Conservation (phyloP, 2,888 invertebrate species). For the Eumacrocentrus americanus region DNA sequence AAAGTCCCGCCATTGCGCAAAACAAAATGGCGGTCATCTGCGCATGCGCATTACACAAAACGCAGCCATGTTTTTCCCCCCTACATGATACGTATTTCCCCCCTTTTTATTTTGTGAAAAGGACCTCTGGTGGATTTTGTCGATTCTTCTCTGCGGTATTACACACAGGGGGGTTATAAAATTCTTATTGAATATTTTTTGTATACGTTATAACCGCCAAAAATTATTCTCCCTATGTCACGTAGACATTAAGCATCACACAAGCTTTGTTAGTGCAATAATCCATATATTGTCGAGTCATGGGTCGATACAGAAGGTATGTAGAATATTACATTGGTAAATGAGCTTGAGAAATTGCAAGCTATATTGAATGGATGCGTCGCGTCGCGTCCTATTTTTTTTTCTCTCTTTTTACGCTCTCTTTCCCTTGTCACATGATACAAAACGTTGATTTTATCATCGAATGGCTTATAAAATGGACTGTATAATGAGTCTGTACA, state of each 20-base stretch:
- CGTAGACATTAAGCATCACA: background rate
- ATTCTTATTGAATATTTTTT: too few relatives aligned
- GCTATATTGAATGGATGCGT: background rate
- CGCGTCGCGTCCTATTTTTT: conserved; percentile 4
- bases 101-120: too few relatives aligned
- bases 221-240: background rate
- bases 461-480: too few relatives aligned
- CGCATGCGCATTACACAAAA: too few relatives aligned
- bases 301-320: conserved; percentile 51
- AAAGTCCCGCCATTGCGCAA: too few relatives aligned
- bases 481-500: too few relatives aligned
- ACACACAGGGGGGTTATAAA: background rate
- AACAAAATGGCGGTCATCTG: too few relatives aligned
- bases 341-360: background rate
- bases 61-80: too few relatives aligned
- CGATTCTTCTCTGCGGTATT: background rate
- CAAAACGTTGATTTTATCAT: background rate
- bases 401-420: background rate
- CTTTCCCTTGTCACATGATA: background rate
- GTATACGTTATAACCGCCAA: too few relatives aligned
- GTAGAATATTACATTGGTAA: conserved; percentile 3
- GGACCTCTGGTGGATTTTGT: too few relatives aligned
- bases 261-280: background rate
- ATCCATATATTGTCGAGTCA: conserved; percentile 12
- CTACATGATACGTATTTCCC: too few relatives aligned